Evolutionary conservation across 2,113 vertebrate genomes (phyloP).

Genomic region (Dryoscopus gambensis): DNA sequence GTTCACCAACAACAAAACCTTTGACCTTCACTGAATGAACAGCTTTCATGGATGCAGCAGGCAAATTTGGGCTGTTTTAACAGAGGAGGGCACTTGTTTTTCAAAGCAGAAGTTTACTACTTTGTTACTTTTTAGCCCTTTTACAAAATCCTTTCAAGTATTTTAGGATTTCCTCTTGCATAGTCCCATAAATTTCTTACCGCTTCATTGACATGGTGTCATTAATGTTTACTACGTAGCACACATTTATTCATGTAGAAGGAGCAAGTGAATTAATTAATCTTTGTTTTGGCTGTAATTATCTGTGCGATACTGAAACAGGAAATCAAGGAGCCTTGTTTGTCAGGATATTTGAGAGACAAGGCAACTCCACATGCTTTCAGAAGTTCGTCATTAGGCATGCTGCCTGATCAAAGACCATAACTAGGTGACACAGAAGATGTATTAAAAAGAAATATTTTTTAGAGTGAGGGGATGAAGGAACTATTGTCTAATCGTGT

Average conservation of each 20-base stretch:
- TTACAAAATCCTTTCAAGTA: neutral
- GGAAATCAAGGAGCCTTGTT: neutral
- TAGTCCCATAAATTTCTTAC: neutral
- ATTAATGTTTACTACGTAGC: neutral
- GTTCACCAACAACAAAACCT: neutral
- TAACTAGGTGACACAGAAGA: neutral
- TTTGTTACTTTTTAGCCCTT: neutral
- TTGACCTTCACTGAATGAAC: neutral
- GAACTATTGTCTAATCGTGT: neutral
- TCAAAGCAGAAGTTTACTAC: neutral
- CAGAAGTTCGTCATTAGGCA: neutral
- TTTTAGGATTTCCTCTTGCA: neutral
- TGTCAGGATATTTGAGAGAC: constrained; percentile 17
- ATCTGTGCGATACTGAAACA: neutral
- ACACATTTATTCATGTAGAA: neutral
- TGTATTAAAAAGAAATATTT: neutral
- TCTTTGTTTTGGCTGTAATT: constrained; percentile 6
- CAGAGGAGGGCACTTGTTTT: neutral
- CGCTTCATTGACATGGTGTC: neutral
- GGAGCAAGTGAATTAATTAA: neutral
- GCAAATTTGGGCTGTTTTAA: neutral
- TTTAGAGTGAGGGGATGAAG: neutral
- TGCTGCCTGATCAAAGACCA: neutral
- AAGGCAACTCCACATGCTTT: neutral
- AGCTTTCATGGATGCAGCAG: neutral